These are phyloP conservation scores for Pseudachorutes palmiensis DNA, from an alignment of 1,140 invertebrate genomes.

Conservation along the genomic window DNA sequence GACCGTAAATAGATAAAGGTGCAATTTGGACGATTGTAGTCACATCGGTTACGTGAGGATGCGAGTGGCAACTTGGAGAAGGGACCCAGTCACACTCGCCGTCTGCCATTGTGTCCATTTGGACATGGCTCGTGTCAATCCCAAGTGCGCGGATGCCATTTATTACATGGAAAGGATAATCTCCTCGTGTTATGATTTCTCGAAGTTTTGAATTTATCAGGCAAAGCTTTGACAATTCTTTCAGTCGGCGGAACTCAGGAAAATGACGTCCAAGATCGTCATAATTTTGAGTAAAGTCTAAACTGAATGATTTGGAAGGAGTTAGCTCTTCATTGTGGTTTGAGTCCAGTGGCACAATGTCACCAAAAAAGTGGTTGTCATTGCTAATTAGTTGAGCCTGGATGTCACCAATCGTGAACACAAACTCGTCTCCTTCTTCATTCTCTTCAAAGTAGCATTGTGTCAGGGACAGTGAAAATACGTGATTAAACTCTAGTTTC, in stretches of 20 bases:
- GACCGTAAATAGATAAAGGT: slow-evolving; percentile 21
- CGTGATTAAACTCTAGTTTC: background rate
- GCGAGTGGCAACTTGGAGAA: slow-evolving; percentile 20
- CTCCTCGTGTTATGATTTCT: slow-evolving; percentile 14
- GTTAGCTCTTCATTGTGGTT: background rate
- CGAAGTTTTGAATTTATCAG: slow-evolving; percentile 24
- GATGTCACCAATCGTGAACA: slow-evolving; percentile 21
- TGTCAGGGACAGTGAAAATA: slow-evolving; percentile 23
- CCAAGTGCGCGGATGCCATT: slow-evolving; percentile 14
- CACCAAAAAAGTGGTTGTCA: slow-evolving; percentile 19
- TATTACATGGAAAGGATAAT: background rate
- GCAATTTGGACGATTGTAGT: slow-evolving; percentile 9
- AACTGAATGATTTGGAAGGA: slow-evolving; percentile 8
- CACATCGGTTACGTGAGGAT: slow-evolving; percentile 20
- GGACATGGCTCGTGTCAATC: background rate
- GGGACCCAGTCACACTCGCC: slow-evolving; percentile 18
- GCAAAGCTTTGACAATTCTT: slow-evolving; percentile 25
- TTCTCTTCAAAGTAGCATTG: slow-evolving; percentile 28
- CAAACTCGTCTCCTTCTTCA: slow-evolving; percentile 5
- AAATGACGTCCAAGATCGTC: slow-evolving; percentile 21
- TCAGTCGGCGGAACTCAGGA: slow-evolving; percentile 23
- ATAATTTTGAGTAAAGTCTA: slow-evolving; percentile 22
- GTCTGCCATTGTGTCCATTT: background rate
- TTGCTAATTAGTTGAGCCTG: background rate
- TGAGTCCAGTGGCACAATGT: background rate